phyloP scores from a whole-genome alignment of 1,140 invertebrate species.

The Parapsyche elsis region DNA sequence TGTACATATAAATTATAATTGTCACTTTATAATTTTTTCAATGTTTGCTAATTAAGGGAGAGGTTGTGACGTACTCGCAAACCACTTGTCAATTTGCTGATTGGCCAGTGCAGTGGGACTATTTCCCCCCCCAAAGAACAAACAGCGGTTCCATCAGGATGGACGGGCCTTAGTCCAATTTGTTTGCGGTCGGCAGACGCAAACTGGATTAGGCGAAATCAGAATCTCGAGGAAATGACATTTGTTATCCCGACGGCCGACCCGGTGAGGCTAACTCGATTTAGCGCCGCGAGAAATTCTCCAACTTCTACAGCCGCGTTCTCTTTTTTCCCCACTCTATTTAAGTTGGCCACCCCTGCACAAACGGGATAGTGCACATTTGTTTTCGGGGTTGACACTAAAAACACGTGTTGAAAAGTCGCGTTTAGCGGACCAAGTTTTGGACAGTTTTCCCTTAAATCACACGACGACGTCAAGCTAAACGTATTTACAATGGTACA shows the following conservation, averaged over 20 bases:
- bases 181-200: constrained; percentile 52
- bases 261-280: constrained; percentile 45
- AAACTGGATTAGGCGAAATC: constrained; percentile 54
- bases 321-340: background rate
- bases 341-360: too few relatives aligned
- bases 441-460: too few relatives aligned
- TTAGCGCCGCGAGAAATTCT: constrained; percentile 20
- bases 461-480: too few relatives aligned
- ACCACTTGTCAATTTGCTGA: constrained; percentile 18
- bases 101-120: constrained; percentile 7
- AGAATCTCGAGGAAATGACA: constrained; percentile 52
- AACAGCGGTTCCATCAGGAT: constrained; percentile 39
- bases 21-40: too few relatives aligned
- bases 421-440: too few relatives aligned
- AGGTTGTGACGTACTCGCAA: background rate
- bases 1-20: too few relatives aligned
- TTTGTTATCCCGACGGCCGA: constrained; percentile 49
- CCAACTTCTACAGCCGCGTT: background rate
- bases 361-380: too few relatives aligned
- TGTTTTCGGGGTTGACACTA: too few relatives aligned
- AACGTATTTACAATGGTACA: too few relatives aligned
- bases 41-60: too few relatives aligned
- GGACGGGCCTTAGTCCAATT: constrained; percentile 49
- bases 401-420: too few relatives aligned
- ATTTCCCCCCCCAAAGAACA: constrained; percentile 41